Evolutionary conservation across 2,888 invertebrate genomes (phyloP).

Genomic region (Lasioglossum zephyrum): DNA sequence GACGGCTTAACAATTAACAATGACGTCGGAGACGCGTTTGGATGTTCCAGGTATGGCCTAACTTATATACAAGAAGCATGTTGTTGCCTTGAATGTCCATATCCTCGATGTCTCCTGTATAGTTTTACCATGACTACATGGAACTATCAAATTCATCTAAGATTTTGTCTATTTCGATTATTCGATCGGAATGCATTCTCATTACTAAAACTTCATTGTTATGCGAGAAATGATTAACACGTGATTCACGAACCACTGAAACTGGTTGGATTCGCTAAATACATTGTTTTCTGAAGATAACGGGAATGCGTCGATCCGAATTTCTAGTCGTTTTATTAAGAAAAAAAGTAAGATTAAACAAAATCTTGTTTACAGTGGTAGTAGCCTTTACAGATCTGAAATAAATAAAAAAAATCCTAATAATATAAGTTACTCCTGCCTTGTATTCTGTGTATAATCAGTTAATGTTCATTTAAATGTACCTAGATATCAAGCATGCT

Average conservation of each 20-base stretch:
- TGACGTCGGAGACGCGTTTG: constrained; percentile 81
- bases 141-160: not conserved
- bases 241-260: not conserved
- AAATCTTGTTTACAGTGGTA: too few species aligned
- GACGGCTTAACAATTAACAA: constrained; percentile 50
- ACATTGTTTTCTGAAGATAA: not conserved
- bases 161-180: not conserved
- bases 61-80: not conserved
- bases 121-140: constrained; percentile 12
- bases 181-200: not conserved
- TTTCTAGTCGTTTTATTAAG: not conserved
- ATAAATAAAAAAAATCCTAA: too few species aligned
- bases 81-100: constrained; percentile 15
- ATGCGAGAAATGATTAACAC: not conserved
- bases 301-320: not conserved
- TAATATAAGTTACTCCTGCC: not conserved
- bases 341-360: too few species aligned
- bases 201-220: constrained; percentile 4
- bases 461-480: constrained; percentile 27
- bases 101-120: not conserved
- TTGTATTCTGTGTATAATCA: not conserved
- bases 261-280: not conserved
- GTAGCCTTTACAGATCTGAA: too few species aligned
- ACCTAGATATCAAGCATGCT: constrained; percentile 35
- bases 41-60: constrained; percentile 79